Percentiles rank a stretch among this genome's conserved stretches.
phyloP scores from a whole-genome alignment of 2,797 vertebrate species.

The Echeneis naucrates region DNA sequence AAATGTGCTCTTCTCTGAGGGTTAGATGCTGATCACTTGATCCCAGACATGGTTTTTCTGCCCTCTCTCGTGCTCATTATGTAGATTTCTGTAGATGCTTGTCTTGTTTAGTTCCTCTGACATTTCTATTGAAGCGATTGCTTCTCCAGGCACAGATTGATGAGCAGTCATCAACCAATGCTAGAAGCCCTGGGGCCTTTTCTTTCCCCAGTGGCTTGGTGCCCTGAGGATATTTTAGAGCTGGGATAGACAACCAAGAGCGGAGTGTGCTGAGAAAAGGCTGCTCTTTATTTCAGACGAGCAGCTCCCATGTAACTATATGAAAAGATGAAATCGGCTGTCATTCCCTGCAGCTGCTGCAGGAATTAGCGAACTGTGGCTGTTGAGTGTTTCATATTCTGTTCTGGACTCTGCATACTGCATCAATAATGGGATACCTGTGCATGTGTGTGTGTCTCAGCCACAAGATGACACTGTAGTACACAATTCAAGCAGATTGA shows the following conservation, averaged over 20 bases:
- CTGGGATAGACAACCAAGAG: conserved; percentile 48
- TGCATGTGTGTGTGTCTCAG: not conserved
- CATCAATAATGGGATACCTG: no score
- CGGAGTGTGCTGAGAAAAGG: conserved; percentile 39
- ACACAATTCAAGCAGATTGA: conserved; percentile 22
- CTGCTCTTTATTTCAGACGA: conserved; percentile 49
- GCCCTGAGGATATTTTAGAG: conserved; percentile 68
- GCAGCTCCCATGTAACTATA: conserved; percentile 34
- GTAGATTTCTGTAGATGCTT: conserved; percentile 20
- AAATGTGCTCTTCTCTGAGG: no score
- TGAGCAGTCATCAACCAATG: conserved; percentile 35
- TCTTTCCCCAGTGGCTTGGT: conserved; percentile 39
- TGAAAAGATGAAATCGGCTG: conserved; percentile 49
- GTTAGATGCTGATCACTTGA: conserved; percentile 32
- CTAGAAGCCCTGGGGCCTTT: conserved; percentile 48
- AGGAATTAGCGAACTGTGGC: not conserved
- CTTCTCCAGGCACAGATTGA: conserved; percentile 31
- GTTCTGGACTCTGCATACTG: no score
- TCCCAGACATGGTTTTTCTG: not conserved
- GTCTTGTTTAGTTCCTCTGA: conserved; percentile 22
- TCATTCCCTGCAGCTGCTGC: not conserved
- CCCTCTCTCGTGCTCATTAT: conserved; percentile 24
- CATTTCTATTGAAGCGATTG: not conserved
- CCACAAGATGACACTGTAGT: conserved; percentile 75
- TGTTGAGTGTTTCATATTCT: no score